These are phyloP conservation scores for Leucozona laternaria DNA, from an alignment of 2,888 invertebrate species.

Conservation along the genomic window DNA sequence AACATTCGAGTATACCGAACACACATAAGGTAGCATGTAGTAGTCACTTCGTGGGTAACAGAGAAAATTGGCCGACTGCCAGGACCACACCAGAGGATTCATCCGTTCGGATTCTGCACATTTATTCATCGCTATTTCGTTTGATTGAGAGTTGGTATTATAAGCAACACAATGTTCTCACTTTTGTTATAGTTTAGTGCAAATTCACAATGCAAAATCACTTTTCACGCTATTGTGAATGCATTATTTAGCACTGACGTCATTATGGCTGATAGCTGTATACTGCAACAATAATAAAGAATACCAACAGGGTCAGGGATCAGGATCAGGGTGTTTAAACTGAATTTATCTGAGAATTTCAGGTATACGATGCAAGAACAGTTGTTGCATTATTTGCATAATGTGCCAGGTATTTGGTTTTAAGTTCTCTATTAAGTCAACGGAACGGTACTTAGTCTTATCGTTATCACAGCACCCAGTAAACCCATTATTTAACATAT, in stretches of 20 bases:
- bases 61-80: constrained; percentile 57
- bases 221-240: constrained; percentile 67
- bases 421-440: not conserved
- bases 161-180: not conserved
- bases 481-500: not conserved
- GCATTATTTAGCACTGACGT: constrained; percentile 42
- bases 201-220: constrained; percentile 49
- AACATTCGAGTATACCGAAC: not conserved
- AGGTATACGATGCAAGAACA: not conserved
- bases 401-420: not conserved
- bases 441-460: not conserved
- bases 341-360: constrained; percentile 51
- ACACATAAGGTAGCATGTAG: not conserved
- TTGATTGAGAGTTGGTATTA: not conserved
- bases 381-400: not conserved
- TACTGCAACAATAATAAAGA: not conserved
- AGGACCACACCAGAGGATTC: constrained; percentile 58
- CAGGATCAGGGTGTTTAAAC: not conserved
- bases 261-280: no score
- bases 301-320: not conserved
- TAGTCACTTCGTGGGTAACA: constrained; percentile 23
- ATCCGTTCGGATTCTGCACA: constrained; percentile 39
- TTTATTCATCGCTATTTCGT: constrained; percentile 8
- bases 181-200: constrained; percentile 26
- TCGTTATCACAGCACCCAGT: not conserved